Evolutionary conservation across 2,113 vertebrate genomes (phyloP), one percentile per base, ranked within the genome.

Genomic region (Cochlearius cochlearius): DNA sequence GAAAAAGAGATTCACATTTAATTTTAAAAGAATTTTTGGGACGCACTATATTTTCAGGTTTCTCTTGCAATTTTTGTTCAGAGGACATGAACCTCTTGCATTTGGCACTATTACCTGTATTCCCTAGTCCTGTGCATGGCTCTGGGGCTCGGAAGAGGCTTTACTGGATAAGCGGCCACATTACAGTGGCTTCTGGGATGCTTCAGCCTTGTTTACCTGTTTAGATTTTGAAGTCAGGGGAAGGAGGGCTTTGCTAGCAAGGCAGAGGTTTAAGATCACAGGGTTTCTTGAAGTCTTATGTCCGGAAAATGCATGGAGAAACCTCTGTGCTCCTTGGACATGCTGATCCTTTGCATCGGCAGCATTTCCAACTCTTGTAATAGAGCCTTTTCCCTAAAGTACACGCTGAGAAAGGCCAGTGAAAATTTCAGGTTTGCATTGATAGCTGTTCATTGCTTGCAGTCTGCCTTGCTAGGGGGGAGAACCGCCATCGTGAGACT

Each of bases 281-380:
- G 3, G 5, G 4, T 58, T 72, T 5, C 38, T 21, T 81, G 19
- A 77, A 56, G 30, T 72, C 39, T 85, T 34, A 36, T 8, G 11
- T 50, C 53, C 39, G 67, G 38, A 78, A 64, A 86, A 82, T 0
- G 2, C 21, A 59, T 2, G 18, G 30, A 85, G 52, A 85, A 85
- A 76, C 22, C 22, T 77, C 32, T 39, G 25, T 12, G 30, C 11
- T 75, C 18, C 69, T 88, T 36, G 20, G 39, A 73, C 43, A 26
- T 0, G 1, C 9, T 45, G 16, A 68, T 72, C 43, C 30, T 68
- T 55, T 72, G 26, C 56, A 52, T 0, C 1, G 2, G 32, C 22
- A 87, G 22, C 20, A 38, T 67, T 67, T 81, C 23, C 52, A 92
- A 5, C 15, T 59, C 29, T 49, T 4, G 8, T 50, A 80, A 81